phyloP scores from a whole-genome alignment of 2,888 invertebrate species.

The Anthoptus insignis region DNA sequence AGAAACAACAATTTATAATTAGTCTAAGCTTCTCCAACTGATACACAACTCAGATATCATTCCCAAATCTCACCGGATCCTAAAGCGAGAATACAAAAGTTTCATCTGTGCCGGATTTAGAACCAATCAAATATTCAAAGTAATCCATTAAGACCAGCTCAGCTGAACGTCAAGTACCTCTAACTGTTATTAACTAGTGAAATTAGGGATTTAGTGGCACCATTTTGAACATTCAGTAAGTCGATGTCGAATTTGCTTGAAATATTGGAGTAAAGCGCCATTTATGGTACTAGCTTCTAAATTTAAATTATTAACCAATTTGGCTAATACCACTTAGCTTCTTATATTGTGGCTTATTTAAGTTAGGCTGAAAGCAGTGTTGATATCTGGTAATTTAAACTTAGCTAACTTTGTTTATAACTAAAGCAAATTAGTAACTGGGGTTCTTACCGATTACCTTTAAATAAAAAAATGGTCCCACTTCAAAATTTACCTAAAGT shows the following conservation, averaged over 20 bases:
- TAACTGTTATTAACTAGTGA: conserved; percentile 34
- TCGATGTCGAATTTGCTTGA: conserved; percentile 31
- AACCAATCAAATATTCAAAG: conserved; percentile 21
- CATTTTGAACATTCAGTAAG: conserved; percentile 24
- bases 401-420: no score
- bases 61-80: conserved; percentile 8
- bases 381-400: no score
- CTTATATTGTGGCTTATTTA: no score
- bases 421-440: no score
- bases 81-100: conserved; percentile 12
- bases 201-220: conserved; percentile 31
- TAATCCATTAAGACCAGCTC: conserved; percentile 31
- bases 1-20: no score
- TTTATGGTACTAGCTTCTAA: not conserved
- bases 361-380: no score
- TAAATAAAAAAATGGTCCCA: no score
- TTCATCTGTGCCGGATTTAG: conserved; percentile 16
- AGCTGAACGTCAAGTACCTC: conserved; percentile 24
- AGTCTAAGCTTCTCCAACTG: no score
- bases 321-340: not conserved
- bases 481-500: no score
- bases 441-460: no score
- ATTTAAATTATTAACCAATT: conserved; percentile 6
- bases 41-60: not conserved
- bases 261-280: conserved; percentile 12